phyloP scores from a whole-genome alignment of 35 echinoderm and acorn worm genomes.

The Diadema setosum region DNA sequence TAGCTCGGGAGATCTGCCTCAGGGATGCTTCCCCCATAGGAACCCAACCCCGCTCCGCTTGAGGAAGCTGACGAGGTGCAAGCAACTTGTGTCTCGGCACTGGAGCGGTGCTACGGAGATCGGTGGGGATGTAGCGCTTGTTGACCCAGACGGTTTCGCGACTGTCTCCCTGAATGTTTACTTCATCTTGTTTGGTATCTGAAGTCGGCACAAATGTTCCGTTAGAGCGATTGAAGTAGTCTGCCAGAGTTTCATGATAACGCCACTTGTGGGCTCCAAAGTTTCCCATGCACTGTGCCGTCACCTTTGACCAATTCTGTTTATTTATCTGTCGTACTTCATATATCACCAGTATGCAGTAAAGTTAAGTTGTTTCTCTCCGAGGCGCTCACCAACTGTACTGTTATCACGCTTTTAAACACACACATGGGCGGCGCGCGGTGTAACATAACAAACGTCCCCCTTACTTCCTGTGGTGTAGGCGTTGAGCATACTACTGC shows the following conservation, averaged over 20 bases:
- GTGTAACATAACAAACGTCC: too few species aligned
- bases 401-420: too few species aligned
- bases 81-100: conserved; percentile 91
- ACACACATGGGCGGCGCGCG: too few species aligned
- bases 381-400: too few species aligned
- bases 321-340: too few species aligned
- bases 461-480: too few species aligned
- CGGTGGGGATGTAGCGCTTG: conserved; percentile 95
- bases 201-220: background rate
- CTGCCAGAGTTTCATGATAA: conserved; percentile 56
- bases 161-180: conserved; percentile 39
- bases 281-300: conserved; percentile 91
- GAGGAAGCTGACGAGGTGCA: conserved; percentile 63
- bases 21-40: conserved; percentile 80
- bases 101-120: conserved; percentile 96
- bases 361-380: too few species aligned
- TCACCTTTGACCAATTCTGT: conserved; percentile 44
- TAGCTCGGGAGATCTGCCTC: conserved; percentile 49
- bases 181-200: conserved; percentile 17
- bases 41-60: conserved; percentile 53
- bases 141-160: conserved; percentile 94
- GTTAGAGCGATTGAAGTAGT: conserved; percentile 27
- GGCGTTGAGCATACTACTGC: too few species aligned
- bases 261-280: conserved; percentile 85
- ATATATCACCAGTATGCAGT: too few species aligned